A percentile compares a stretch with the other conserved stretches of the same genome.
These are phyloP conservation scores for Acinonyx jubatus DNA, from an alignment of 2,113 vertebrate species.

Conservation along the genomic window DNA sequence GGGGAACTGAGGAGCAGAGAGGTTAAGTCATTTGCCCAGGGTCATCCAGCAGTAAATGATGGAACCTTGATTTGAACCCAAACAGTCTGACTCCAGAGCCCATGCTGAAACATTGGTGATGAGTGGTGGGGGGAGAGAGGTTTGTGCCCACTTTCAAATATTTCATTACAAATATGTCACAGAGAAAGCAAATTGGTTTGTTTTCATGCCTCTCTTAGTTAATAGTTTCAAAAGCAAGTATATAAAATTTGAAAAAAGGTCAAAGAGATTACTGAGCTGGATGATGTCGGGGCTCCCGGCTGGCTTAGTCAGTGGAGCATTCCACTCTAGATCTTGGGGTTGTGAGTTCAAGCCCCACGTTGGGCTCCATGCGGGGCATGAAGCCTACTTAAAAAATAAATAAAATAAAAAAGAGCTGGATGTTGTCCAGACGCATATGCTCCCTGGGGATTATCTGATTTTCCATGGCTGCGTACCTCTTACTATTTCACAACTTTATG, in stretches of 20 bases:
- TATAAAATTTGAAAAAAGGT: not conserved
- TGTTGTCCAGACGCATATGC: rapidly evolving
- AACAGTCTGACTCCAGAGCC: not conserved
- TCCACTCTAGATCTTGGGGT: not conserved
- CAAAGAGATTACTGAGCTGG: not conserved
- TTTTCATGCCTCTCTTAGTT: not conserved
- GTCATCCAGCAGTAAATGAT: not conserved
- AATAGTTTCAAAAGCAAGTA: not conserved
- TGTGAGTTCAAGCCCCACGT: not conserved
- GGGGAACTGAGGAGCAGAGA: not conserved
- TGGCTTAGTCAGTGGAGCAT: not conserved
- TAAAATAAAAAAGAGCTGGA: not conserved
- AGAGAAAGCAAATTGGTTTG: not conserved
- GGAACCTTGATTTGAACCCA: not conserved
- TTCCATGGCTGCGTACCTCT: not conserved
- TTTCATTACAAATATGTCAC: not conserved
- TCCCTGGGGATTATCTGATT: not conserved
- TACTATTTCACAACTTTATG: not conserved
- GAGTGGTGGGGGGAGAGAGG: not conserved
- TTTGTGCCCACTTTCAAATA: not conserved
- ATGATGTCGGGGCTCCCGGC: not conserved
- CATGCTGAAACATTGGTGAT: not conserved
- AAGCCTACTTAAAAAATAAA: not conserved
- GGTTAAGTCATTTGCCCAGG: not conserved
- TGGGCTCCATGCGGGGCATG: not conserved